Conservation (phyloP, 2,888 invertebrate species). For the Minunthozetes semirufus region DNA sequence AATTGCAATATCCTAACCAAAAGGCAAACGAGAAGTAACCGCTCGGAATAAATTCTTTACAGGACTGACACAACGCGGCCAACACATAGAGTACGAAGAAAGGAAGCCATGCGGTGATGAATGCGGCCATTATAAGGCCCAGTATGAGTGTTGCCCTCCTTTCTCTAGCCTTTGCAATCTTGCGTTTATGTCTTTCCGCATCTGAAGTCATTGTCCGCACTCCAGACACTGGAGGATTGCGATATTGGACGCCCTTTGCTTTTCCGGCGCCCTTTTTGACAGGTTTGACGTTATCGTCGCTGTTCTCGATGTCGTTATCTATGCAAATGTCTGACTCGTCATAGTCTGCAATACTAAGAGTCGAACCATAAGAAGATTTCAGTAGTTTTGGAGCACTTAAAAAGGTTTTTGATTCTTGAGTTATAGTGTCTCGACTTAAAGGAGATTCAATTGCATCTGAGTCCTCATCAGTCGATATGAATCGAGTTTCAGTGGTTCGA, state of each 20-base stretch:
- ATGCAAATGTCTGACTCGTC: slow-evolving; percentile 42
- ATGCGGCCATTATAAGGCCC: slow-evolving; percentile 96
- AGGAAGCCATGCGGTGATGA: slow-evolving; percentile 96
- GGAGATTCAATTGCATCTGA: slow-evolving; percentile 38
- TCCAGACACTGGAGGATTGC: slow-evolving; percentile 75
- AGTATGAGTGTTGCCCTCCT: slow-evolving; percentile 91
- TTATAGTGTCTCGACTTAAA: slow-evolving; percentile 20
- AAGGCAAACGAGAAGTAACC: slow-evolving; percentile 54
- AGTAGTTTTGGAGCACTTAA: slow-evolving; percentile 34
- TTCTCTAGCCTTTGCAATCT: slow-evolving; percentile 89
- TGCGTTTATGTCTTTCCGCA: slow-evolving; percentile 84
- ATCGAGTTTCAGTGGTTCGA: slow-evolving; percentile 29
- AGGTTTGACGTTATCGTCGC: slow-evolving; percentile 29
- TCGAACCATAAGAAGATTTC: slow-evolving; percentile 41
- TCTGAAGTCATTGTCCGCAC: slow-evolving; percentile 55
- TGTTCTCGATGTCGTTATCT: slow-evolving; percentile 27
- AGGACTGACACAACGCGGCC: slow-evolving; percentile 64
- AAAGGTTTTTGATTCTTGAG: slow-evolving; percentile 36
- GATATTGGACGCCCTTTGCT: slow-evolving; percentile 34
- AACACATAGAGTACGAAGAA: slow-evolving; percentile 91
- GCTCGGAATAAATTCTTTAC: slow-evolving; percentile 34
- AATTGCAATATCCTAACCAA: slow-evolving; percentile 96
- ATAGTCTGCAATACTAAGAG: slow-evolving; percentile 42
- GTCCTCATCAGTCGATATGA: slow-evolving; percentile 37
- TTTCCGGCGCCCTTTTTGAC: slow-evolving; percentile 22